Percentiles rank a stretch among this genome's conserved stretches.
Evolutionary conservation across 53 echinoderm and acorn worm species (phyloP).

Genomic region (Paracentrotus lividus): DNA sequence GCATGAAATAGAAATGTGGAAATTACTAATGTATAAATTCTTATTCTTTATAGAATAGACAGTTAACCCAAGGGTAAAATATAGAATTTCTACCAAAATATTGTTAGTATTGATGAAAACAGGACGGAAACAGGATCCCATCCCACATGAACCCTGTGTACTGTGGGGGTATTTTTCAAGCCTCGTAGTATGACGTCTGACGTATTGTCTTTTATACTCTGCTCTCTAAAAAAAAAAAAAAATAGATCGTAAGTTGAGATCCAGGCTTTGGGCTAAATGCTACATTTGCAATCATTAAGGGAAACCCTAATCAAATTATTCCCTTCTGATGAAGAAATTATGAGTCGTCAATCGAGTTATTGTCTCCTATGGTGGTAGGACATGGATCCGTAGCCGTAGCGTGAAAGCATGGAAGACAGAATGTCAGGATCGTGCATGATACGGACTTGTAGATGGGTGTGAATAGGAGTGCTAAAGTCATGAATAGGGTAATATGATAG

Average conservation of each 20-base stretch:
- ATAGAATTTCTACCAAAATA: too few relatives aligned
- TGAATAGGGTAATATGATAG: conserved; percentile 55
- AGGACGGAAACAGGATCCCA: not conserved
- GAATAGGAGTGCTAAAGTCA: conserved; percentile 42
- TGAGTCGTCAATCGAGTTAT: conserved; percentile 41
- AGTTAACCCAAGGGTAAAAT: too few relatives aligned
- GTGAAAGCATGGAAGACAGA: not conserved
- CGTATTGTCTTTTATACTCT: not conserved
- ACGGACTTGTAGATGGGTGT: conserved; percentile 34
- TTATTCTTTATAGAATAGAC: too few relatives aligned
- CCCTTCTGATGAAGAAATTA: conserved; percentile 48
- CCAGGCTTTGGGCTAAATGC: conserved; percentile 42
- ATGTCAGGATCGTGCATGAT: conserved; percentile 7
- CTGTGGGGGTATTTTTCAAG: not conserved
- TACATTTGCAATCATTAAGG: conserved; percentile 60
- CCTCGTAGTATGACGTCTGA: not conserved
- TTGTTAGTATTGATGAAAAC: too few relatives aligned
- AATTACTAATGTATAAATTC: too few relatives aligned
- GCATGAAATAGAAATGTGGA: too few relatives aligned
- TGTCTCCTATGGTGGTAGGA: not conserved
- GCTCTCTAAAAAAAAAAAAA: not conserved
- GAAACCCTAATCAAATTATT: conserved; percentile 46
- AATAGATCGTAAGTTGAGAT: conserved; percentile 16
- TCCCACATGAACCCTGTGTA: not conserved
- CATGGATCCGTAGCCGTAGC: not conserved